Evolutionary conservation across 2,113 vertebrate species (phyloP).

Genomic region (Clarias batrachus): DNA sequence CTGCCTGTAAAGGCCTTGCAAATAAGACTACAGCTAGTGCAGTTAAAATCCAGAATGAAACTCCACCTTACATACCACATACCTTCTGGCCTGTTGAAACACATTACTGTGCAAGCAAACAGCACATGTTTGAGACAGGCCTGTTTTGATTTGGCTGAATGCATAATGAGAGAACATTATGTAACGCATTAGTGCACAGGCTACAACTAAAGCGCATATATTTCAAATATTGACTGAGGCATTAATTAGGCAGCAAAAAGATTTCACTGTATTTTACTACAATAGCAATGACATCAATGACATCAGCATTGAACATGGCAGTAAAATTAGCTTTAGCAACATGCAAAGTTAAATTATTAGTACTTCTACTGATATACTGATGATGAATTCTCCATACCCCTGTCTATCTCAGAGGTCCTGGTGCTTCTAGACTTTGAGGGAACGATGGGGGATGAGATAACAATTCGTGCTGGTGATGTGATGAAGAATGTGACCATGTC

Average conservation of each 20-base stretch:
- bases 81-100: conserved; percentile 50
- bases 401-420: conserved; percentile 72
- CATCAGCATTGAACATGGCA: not conserved
- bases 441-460: conserved; percentile 73
- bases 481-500: conserved; percentile 73
- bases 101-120: conserved; percentile 27
- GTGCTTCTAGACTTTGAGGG: conserved; percentile 77
- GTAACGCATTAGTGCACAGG: not conserved
- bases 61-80: conserved; percentile 24
- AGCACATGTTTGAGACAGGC: not conserved
- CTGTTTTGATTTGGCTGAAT: not conserved
- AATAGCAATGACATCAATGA: not conserved
- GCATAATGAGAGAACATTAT: not conserved
- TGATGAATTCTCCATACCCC: not conserved
- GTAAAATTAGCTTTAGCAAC: not conserved
- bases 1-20: not conserved
- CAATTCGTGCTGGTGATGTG: conserved; percentile 71
- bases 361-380: not conserved
- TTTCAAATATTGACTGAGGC: not conserved
- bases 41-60: conserved; percentile 8
- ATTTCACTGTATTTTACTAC: not conserved
- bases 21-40: not conserved
- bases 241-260: not conserved
- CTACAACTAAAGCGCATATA: not conserved
- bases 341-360: not conserved